Evolutionary conservation across 1,140 invertebrate species (phyloP), one percentile per base, ranked within the genome.

Genomic region (Drosophila rhopaloa): DNA sequence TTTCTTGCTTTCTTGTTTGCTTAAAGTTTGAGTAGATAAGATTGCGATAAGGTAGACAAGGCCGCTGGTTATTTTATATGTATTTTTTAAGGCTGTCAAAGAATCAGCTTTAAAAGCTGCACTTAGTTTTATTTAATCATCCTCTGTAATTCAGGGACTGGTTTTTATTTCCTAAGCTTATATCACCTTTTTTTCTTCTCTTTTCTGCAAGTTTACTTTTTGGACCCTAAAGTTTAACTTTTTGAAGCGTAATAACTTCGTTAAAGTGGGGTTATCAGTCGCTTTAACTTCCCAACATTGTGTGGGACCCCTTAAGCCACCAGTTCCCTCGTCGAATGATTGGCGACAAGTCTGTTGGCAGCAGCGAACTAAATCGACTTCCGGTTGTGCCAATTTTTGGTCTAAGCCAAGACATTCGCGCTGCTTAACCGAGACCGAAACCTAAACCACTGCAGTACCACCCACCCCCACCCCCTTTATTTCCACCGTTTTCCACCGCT

Each of bases 351-450:
- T 55, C 60, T 14, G 40, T 8, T 37, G 60, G 40, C 60, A 63
- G 60, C 46, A 44, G 73, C 47, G 35, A 77, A 44, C 75, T 85
- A 63, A 63, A 44, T 86, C 65, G 65, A 78, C 75, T 76, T 88
- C 82, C 82, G 83, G 48, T 86, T 83, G 83, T 86, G 76, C 83
- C 83, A 88, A 82, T 86, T 86, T 80, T 76, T 19, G 56, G 24
- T 55, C 46, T 38, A 35, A 47, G 50, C 75, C 60, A 76, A 50
- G 63, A 62, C 51, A 66, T 37, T 74, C 37, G 60, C 50, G 51
- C 53, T 67, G 54, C 46, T 43, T 43, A 41, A 29, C 55, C 55
- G 9, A 35, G 14, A 5, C 65, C 56, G 7, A 66, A 27, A 16
- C 19, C 27, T 13, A 54, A 37, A 14, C 38, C 14, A 38, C n/a